Percentiles rank a stretch among this genome's conserved stretches.
Evolutionary conservation across 2,888 invertebrate species (phyloP).

Genomic region (Frankliniella intonsa): DNA sequence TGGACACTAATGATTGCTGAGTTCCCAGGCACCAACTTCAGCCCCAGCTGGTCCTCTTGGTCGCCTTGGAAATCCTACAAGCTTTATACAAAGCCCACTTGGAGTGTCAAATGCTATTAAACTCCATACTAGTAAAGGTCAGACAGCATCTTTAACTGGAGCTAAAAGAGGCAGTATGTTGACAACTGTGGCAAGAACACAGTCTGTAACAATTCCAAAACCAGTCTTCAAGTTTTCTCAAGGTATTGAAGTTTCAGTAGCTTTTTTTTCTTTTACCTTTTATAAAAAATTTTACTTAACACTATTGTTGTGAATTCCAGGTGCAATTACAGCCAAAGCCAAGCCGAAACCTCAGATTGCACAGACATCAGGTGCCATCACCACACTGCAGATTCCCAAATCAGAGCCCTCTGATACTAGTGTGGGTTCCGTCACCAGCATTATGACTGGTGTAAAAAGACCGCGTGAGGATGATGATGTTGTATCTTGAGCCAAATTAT

Average conservation of each 20-base stretch:
- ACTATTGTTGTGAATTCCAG: background rate
- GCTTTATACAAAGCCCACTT: background rate
- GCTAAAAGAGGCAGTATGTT: slow-evolving; percentile 49
- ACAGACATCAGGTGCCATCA: background rate
- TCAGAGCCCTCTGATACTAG: background rate
- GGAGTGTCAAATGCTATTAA: background rate
- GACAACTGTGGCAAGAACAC: slow-evolving; percentile 57
- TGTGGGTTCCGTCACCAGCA: background rate
- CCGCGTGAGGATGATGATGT: background rate
- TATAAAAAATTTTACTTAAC: background rate
- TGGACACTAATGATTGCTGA: background rate
- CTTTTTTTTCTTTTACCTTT: too few species aligned
- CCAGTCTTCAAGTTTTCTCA: slow-evolving; percentile 67
- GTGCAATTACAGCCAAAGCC: background rate
- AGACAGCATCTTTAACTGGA: slow-evolving; percentile 19
- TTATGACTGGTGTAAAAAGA: background rate
- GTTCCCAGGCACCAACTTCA: background rate
- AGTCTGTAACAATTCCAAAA: slow-evolving; percentile 68
- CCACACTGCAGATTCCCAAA: background rate
- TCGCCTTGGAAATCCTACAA: background rate
- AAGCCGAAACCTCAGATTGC: background rate
- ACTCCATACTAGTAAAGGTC: background rate
- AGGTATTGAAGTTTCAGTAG: slow-evolving; percentile 39
- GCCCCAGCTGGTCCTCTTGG: background rate
- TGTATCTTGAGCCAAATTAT: too few species aligned